Percentiles rank a stretch among this genome's conserved stretches.
Conservation (phyloP, 2,888 invertebrate species). For the Heliconius sara region DNA sequence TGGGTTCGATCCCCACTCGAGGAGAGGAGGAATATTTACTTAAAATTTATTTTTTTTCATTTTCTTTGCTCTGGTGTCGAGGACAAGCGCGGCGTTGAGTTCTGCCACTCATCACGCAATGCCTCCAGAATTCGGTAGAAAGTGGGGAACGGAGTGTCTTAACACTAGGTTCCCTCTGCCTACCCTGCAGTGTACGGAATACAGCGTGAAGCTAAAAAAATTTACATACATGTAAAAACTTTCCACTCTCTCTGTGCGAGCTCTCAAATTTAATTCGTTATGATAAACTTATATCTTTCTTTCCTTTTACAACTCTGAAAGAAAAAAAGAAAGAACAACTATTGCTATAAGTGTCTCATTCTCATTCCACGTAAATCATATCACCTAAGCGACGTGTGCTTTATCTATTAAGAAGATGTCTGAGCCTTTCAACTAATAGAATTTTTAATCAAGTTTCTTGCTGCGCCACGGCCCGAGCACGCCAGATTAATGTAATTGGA, state of each 20-base stretch:
- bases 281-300: background rate
- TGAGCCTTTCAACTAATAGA: constrained; percentile 82
- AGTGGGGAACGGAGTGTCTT: too few relatives aligned
- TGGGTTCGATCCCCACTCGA: too few relatives aligned
- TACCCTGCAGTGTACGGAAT: too few relatives aligned
- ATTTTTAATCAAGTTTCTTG: constrained; percentile 83
- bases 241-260: background rate
- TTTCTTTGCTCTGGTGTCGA: too few relatives aligned
- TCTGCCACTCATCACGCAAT: too few relatives aligned
- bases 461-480: constrained; percentile 68
- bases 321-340: background rate
- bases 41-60: too few relatives aligned
- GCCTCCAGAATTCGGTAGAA: too few relatives aligned
- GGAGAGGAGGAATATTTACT: too few relatives aligned
- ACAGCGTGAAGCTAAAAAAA: too few relatives aligned
- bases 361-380: constrained; percentile 36
- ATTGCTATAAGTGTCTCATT: constrained; percentile 31
- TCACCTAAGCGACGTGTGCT: constrained; percentile 61
- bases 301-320: background rate
- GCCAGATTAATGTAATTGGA: constrained; percentile 83
- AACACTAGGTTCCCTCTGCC: too few relatives aligned
- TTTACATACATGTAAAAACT: background rate
- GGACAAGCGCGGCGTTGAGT: too few relatives aligned
- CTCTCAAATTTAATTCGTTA: background rate
- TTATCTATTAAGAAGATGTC: constrained; percentile 79